These are phyloP conservation scores for Trichonephila inaurata DNA, from an alignment of 1,140 invertebrate species.

Conservation along the genomic window DNA sequence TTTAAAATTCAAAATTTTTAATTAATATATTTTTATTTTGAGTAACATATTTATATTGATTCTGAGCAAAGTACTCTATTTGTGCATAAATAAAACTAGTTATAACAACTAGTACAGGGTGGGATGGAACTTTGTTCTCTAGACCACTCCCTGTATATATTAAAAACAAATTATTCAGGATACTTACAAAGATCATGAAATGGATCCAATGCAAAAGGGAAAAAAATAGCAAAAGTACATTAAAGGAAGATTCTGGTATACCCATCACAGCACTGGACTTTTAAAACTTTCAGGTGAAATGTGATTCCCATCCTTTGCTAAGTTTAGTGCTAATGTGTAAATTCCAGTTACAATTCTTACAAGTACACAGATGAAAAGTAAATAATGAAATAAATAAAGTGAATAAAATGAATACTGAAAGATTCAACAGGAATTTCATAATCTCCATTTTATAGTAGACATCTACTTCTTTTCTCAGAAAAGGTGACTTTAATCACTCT, in stretches of 20 bases:
- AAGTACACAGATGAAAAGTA: background rate
- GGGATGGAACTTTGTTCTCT: too few species aligned
- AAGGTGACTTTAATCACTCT: constrained; percentile 60
- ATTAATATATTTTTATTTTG: too few species aligned
- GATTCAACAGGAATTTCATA: background rate
- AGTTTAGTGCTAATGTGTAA: background rate
- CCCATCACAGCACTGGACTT: background rate
- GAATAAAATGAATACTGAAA: constrained; percentile 16
- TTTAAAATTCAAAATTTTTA: too few species aligned
- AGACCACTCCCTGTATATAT: too few species aligned
- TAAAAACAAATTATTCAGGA: too few species aligned
- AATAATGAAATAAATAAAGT: constrained; percentile 27
- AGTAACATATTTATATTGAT: too few species aligned
- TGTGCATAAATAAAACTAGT: too few species aligned
- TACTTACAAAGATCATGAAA: too few species aligned
- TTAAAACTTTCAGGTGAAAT: background rate
- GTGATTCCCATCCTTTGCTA: background rate
- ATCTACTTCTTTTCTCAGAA: background rate
- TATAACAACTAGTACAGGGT: too few species aligned
- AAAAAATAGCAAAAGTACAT: background rate
- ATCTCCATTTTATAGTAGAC: background rate
- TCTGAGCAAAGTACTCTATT: too few species aligned
- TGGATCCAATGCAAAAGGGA: background rate
- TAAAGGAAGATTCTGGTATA: background rate
- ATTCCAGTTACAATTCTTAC: background rate